Percentiles rank a stretch among this genome's conserved stretches.
Evolutionary conservation across 2,113 vertebrate species (phyloP).

Genomic region (Eurypyga helias): DNA sequence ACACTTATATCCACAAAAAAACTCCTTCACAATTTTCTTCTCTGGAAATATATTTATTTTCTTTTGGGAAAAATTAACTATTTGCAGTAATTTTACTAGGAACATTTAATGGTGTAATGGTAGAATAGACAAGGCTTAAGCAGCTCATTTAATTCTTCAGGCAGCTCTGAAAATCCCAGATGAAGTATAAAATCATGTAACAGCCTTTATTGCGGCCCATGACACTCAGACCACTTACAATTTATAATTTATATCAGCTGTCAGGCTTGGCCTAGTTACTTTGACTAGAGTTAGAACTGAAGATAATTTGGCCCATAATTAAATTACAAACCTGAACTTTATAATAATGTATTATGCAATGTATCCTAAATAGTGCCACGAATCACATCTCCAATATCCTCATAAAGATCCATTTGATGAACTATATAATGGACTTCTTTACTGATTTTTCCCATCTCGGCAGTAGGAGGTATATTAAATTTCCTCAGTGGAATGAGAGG

Average conservation of each 20-base stretch:
- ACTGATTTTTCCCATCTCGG: conserved; percentile 11
- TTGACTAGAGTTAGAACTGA: conserved; percentile 39
- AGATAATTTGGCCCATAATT: conserved; percentile 59
- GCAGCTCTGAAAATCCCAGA: neutral
- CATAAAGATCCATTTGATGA: conserved; percentile 64
- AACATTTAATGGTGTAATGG: neutral
- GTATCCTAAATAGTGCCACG: conserved; percentile 57
- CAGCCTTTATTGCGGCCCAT: neutral
- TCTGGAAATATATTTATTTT: neutral
- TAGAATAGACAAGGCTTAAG: neutral
- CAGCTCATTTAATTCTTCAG: conserved; percentile 33
- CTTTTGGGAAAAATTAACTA: neutral
- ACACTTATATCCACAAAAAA: neutral
- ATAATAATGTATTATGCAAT: conserved; percentile 39
- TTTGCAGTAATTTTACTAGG: neutral
- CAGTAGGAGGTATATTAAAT: conserved; percentile 28
- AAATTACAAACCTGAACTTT: conserved; percentile 69
- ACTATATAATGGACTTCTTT: conserved; percentile 42
- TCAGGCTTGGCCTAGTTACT: conserved; percentile 42
- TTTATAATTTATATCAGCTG: conserved; percentile 42
- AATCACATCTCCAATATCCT: conserved; percentile 54
- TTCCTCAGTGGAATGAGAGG: neutral
- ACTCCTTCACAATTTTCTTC: neutral
- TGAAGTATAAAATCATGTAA: conserved; percentile 4
- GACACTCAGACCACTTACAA: conserved; percentile 29